phyloP scores from a whole-genome alignment of 2,797 vertebrate genomes.

The Tragelaphus oryx region DNA sequence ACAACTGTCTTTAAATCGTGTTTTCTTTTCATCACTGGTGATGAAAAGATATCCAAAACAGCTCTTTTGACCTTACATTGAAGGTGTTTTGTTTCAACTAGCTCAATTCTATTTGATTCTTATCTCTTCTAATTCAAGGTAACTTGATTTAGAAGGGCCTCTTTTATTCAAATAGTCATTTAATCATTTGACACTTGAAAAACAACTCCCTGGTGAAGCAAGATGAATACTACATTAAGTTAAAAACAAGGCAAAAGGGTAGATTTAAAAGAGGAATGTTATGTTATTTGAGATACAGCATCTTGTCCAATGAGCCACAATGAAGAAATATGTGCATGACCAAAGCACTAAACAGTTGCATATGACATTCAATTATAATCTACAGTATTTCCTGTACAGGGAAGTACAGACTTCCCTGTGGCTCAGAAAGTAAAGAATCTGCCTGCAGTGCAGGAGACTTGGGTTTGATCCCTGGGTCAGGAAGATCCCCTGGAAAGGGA shows the following conservation, averaged over 20 bases:
- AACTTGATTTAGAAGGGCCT: background rate
- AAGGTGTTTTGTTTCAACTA: slow-evolving; percentile 24
- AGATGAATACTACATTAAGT: background rate
- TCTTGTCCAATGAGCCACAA: background rate
- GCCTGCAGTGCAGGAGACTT: background rate
- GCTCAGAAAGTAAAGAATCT: background rate
- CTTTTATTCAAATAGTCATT: background rate
- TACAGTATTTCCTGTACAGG: background rate
- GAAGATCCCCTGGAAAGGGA: background rate
- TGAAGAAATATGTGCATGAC: background rate
- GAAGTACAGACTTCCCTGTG: background rate
- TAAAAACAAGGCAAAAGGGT: background rate
- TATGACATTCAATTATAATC: background rate
- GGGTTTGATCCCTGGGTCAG: background rate
- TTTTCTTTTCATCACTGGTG: background rate
- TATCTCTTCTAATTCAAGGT: background rate
- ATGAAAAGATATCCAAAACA: slow-evolving; percentile 1
- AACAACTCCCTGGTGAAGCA: background rate
- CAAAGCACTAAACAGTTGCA: background rate
- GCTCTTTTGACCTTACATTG: background rate
- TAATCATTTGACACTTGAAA: background rate
- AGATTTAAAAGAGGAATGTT: background rate
- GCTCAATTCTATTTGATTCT: background rate
- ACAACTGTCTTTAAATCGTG: background rate
- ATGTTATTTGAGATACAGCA: background rate